A percentile compares a stretch with the other conserved stretches of the same genome.
phyloP scores from a whole-genome alignment of 2,888 invertebrate genomes.

The Phymatocera aterrima region DNA sequence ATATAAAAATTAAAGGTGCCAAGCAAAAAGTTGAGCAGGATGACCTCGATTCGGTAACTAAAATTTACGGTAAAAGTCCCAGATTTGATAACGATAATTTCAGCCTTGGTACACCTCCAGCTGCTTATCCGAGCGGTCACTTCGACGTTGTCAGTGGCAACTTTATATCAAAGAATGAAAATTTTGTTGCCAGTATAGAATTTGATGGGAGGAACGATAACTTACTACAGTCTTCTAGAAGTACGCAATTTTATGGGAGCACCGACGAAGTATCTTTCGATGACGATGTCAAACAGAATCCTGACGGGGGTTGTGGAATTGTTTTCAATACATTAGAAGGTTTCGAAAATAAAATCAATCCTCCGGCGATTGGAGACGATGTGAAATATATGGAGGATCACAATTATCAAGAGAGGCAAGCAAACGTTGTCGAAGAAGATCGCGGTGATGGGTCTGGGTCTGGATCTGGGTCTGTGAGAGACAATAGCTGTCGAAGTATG shows the following conservation, averaged over 20 bases:
- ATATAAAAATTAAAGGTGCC: conserved; percentile 65
- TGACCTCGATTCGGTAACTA: conserved; percentile 66
- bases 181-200: conserved; percentile 43
- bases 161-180: conserved; percentile 51
- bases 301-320: conserved; percentile 62
- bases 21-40: conserved; percentile 65
- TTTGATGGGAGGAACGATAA: conserved; percentile 55
- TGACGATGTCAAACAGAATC: conserved; percentile 46
- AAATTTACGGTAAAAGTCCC: conserved; percentile 71
- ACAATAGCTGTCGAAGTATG: conserved; percentile 45
- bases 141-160: conserved; percentile 50
- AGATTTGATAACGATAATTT: conserved; percentile 69
- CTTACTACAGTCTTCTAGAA: conserved; percentile 52
- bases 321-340: conserved; percentile 71
- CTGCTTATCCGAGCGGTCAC: conserved; percentile 28
- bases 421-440: conserved; percentile 49
- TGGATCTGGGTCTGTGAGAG: conserved; percentile 27
- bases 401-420: conserved; percentile 39
- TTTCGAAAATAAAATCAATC: conserved; percentile 59
- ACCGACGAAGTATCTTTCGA: conserved; percentile 62
- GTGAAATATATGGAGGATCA: conserved; percentile 57
- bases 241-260: conserved; percentile 55
- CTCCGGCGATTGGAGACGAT: conserved; percentile 47
- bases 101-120: conserved; percentile 52
- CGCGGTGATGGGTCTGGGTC: not conserved